These are phyloP conservation scores for Peromyscus melanophrys DNA, from an alignment of 2,797 vertebrate genomes.

Conservation along the genomic window DNA sequence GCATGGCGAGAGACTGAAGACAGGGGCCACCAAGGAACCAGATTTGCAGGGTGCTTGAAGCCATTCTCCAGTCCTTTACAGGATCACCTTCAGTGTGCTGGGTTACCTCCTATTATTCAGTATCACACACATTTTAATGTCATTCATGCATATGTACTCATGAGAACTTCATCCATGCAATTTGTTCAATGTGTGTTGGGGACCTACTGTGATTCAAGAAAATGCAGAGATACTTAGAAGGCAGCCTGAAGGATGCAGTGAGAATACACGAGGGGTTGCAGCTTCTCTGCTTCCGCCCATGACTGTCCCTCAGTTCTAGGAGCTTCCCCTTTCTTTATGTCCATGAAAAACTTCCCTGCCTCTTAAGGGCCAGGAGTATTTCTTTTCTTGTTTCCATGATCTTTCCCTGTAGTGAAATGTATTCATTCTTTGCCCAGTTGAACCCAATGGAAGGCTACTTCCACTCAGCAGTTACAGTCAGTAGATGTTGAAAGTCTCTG, in stretches of 20 bases:
- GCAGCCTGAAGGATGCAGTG: neutral
- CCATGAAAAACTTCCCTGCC: neutral
- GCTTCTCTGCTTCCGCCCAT: constrained; percentile 31
- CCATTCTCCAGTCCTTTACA: neutral
- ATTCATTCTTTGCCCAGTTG: neutral
- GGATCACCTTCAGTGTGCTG: neutral
- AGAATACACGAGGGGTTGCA: neutral
- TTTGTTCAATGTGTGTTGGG: constrained; percentile 7
- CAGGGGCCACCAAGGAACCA: constrained; percentile 47
- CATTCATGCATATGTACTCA: neutral
- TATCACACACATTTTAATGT: neutral
- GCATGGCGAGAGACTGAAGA: constrained; percentile 73
- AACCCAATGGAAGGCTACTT: neutral
- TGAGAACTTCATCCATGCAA: neutral
- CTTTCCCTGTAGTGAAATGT: neutral
- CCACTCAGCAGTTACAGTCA: neutral
- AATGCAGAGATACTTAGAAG: neutral
- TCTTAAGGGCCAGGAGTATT: neutral
- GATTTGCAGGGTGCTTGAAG: neutral
- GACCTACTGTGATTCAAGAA: neutral
- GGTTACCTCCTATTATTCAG: neutral
- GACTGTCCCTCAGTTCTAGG: neutral
- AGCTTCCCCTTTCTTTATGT: neutral
- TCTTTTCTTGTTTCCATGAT: neutral
- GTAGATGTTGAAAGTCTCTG: neutral